A percentile compares a stretch with the other conserved stretches of the same genome.
Evolutionary conservation across 2,888 invertebrate genomes (phyloP).

Genomic region (Epirrhoe tristata): DNA sequence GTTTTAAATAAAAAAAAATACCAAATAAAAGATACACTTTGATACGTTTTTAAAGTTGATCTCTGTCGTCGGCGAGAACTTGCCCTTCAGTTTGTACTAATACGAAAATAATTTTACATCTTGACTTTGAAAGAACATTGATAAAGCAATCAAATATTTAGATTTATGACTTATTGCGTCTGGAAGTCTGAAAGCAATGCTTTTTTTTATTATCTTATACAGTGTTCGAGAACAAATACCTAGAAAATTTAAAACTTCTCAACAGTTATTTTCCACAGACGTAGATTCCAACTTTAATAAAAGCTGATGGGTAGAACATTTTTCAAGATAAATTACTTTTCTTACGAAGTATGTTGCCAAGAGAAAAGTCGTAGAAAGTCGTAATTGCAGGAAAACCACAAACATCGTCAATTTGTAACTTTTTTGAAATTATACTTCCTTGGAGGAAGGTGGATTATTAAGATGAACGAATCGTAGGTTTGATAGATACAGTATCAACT

Average conservation of each 20-base stretch:
- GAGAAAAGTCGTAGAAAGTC: conserved; percentile 25
- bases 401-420: conserved; percentile 13
- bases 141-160: background rate
- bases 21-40: too few relatives aligned
- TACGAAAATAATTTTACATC: background rate
- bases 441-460: background rate
- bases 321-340: conserved; percentile 29
- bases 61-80: too few relatives aligned
- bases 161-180: background rate
- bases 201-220: conserved; percentile 1
- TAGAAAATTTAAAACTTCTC: conserved; percentile 6
- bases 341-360: conserved; percentile 22
- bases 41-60: too few relatives aligned
- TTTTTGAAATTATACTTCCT: background rate
- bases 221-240: background rate
- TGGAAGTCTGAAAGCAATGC: background rate
- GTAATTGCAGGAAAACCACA: conserved; percentile 15
- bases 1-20: too few relatives aligned
- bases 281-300: conserved; percentile 18
- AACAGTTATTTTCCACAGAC: conserved; percentile 11
- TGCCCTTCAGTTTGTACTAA: too few relatives aligned
- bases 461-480: too few relatives aligned
- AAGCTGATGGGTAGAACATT: conserved; percentile 10
- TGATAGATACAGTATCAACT: too few relatives aligned
- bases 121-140: background rate